Evolutionary conservation across 2,888 invertebrate genomes (phyloP).

Genomic region (Omphaloscelis lunosa): DNA sequence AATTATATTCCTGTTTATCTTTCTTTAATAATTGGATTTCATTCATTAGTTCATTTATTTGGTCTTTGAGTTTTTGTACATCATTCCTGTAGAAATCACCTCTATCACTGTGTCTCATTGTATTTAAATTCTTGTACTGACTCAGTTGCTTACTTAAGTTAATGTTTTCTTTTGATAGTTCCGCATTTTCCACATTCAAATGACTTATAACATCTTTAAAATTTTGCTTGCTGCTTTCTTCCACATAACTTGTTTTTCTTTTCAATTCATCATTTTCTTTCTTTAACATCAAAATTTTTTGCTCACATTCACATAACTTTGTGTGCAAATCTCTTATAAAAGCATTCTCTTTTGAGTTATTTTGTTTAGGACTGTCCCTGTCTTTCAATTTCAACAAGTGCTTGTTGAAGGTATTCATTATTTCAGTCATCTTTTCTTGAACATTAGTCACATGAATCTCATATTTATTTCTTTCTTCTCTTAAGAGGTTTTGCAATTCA

Average conservation of each 20-base stretch:
- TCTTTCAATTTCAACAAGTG: slow-evolving; percentile 78
- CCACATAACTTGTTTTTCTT: slow-evolving; percentile 70
- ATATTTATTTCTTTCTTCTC: slow-evolving; percentile 86
- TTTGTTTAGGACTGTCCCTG: slow-evolving; percentile 66
- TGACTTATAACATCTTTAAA: slow-evolving; percentile 86
- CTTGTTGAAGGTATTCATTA: slow-evolving; percentile 81
- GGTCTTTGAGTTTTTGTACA: slow-evolving; percentile 78
- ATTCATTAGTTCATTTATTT: slow-evolving; percentile 78
- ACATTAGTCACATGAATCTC: slow-evolving; percentile 81
- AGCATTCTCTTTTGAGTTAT: slow-evolving; percentile 71
- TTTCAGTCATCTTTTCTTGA: slow-evolving; percentile 83
- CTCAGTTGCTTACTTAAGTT: slow-evolving; percentile 82
- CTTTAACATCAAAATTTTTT: slow-evolving; percentile 85
- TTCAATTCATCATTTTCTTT: slow-evolving; percentile 87
- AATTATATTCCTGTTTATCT: slow-evolving; percentile 86
- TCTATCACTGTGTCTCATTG: slow-evolving; percentile 73
- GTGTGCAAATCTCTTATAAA: slow-evolving; percentile 85
- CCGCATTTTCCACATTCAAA: slow-evolving; percentile 85
- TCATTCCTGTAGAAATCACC: slow-evolving; percentile 76
- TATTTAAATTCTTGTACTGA: slow-evolving; percentile 79
- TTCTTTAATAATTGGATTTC: slow-evolving; percentile 81
- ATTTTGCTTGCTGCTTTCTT: slow-evolving; percentile 80
- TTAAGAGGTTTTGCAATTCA: slow-evolving; percentile 82
- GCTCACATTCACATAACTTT: slow-evolving; percentile 88
- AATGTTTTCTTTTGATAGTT: slow-evolving; percentile 87